These are phyloP conservation scores for Drosophila ustulata DNA, from an alignment of 2,888 invertebrate species.

Conservation along the genomic window DNA sequence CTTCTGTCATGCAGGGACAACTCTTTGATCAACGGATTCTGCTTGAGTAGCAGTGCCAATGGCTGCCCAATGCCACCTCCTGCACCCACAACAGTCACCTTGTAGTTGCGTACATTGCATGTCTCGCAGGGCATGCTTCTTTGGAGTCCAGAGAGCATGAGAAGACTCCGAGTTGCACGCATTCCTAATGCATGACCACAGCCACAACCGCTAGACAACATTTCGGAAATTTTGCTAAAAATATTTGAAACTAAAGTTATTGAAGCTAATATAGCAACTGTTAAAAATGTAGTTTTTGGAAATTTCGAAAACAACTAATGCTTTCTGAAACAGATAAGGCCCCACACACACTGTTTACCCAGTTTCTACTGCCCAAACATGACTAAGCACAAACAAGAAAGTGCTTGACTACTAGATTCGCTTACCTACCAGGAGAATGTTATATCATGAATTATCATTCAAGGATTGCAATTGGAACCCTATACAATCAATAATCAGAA, in stretches of 20 bases:
- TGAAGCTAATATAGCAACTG: background rate
- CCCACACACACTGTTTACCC: background rate
- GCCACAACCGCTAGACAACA: background rate
- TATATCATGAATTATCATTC: background rate
- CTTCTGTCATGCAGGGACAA: slow-evolving; percentile 96
- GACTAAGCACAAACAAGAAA: background rate
- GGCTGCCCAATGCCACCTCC: slow-evolving; percentile 99
- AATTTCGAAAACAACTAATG: background rate
- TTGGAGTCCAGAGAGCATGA: background rate
- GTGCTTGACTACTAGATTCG: background rate
- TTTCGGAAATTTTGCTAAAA: background rate
- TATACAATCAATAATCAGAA: too few relatives aligned
- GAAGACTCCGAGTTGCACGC: background rate
- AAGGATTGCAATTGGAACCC: too few relatives aligned
- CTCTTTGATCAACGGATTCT: slow-evolving; percentile 92
- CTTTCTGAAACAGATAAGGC: background rate
- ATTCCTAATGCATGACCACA: background rate
- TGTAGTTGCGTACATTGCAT: slow-evolving; percentile 16
- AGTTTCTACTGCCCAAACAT: background rate
- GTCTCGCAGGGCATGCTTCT: background rate
- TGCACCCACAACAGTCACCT: slow-evolving; percentile 94
- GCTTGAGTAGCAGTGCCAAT: slow-evolving; percentile 94
- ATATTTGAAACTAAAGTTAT: background rate
- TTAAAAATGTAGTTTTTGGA: slow-evolving; percentile 1
- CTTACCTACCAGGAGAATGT: background rate